Evolutionary conservation across 2,113 vertebrate species (phyloP).

Genomic region (Cephalopholis sonnerati): DNA sequence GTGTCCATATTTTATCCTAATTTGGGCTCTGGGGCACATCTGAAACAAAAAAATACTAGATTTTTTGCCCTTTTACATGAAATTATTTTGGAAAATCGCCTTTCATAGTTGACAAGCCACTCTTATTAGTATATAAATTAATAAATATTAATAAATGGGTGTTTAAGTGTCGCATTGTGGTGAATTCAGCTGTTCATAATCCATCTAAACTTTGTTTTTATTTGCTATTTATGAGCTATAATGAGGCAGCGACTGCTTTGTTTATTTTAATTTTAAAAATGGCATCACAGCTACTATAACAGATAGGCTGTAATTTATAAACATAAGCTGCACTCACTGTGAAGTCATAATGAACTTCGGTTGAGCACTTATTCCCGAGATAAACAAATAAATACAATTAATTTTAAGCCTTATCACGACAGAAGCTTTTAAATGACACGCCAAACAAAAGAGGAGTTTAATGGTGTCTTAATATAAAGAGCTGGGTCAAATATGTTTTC

Average conservation of each 20-base stretch:
- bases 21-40: not conserved
- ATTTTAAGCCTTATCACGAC: not conserved
- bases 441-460: no score
- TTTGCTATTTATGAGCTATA: not conserved
- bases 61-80: not conserved
- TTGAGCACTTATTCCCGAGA: not conserved
- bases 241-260: not conserved
- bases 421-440: not conserved
- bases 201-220: not conserved
- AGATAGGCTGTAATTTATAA: not conserved
- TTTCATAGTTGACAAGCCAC: not conserved
- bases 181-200: conserved; percentile 10
- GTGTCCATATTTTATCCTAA: not conserved
- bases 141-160: not conserved
- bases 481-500: conserved; percentile 85
- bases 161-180: conserved; percentile 21
- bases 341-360: conserved; percentile 28
- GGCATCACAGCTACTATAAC: not conserved
- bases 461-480: not conserved
- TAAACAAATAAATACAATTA: not conserved
- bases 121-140: not conserved
- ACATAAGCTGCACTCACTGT: not conserved
- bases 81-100: not conserved
- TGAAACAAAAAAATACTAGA: not conserved
- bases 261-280: no score